A percentile compares a stretch with the other conserved stretches of the same genome.
phyloP scores from a whole-genome alignment of 2,797 vertebrate genomes.

The Podargus strigoides region DNA sequence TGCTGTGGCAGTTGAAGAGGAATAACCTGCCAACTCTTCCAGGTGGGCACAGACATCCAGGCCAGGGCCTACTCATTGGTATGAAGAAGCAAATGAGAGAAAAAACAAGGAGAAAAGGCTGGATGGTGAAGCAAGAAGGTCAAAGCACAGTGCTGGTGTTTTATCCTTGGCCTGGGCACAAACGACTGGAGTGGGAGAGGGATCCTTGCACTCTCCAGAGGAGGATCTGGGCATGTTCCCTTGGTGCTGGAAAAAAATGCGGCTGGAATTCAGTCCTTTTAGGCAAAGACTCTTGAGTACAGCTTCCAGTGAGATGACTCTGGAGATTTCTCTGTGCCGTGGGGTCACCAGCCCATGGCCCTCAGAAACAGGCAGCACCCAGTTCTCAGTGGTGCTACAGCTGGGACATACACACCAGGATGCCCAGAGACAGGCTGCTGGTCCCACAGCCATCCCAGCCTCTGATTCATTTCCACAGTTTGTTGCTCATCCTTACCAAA shows the following conservation, averaged over 20 bases:
- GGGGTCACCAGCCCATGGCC: neutral
- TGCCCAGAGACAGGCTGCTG: neutral
- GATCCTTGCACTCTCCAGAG: neutral
- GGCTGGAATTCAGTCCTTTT: neutral
- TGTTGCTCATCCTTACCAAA: constrained; percentile 21
- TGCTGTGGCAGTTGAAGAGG: neutral
- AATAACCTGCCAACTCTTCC: neutral
- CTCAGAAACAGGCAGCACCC: neutral
- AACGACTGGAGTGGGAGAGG: neutral
- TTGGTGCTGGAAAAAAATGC: neutral
- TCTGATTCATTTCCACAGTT: constrained; percentile 44
- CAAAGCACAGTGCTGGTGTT: neutral
- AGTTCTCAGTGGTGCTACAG: neutral
- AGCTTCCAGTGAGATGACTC: neutral
- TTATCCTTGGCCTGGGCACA: neutral
- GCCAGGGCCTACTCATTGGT: neutral
- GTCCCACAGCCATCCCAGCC: neutral
- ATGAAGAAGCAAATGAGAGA: neutral
- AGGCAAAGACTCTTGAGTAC: neutral
- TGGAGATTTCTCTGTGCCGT: neutral
- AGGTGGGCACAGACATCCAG: neutral
- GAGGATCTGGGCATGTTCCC: neutral
- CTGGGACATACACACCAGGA: neutral
- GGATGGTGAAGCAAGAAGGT: neutral
- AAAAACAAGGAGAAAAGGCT: neutral